phyloP scores from a whole-genome alignment of 2,888 invertebrate species.

The Parnassius mnemosyne region DNA sequence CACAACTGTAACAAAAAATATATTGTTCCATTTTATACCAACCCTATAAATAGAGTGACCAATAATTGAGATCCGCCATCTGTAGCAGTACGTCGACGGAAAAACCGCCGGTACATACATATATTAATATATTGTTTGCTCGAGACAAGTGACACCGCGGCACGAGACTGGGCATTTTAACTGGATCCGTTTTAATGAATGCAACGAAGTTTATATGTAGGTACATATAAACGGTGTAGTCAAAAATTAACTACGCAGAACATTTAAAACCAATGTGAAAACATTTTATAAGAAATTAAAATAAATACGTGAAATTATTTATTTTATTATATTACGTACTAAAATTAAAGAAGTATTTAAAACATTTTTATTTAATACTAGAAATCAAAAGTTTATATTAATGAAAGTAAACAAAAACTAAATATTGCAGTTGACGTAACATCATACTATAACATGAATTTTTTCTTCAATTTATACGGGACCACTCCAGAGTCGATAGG shows the following conservation, averaged over 20 bases:
- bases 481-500: no score
- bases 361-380: no score
- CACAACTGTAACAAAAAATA: background rate
- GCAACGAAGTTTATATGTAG: slow-evolving; percentile 12
- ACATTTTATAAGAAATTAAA: background rate
- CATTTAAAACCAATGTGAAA: no score
- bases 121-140: slow-evolving; percentile 39
- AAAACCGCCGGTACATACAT: slow-evolving; percentile 46
- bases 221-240: no score
- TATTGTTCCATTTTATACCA: background rate
- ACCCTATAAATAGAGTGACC: slow-evolving; percentile 19
- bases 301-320: background rate
- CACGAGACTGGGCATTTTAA: slow-evolving; percentile 18
- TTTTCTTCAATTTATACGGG: no score
- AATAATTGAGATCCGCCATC: slow-evolving; percentile 22
- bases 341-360: no score
- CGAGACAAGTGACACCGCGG: slow-evolving; percentile 22
- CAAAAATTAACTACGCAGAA: no score
- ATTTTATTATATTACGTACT: no score
- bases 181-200: slow-evolving; percentile 24
- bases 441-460: no score
- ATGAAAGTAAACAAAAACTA: no score
- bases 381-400: no score
- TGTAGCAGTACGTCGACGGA: slow-evolving; percentile 29
- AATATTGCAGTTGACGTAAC: no score